A percentile compares a stretch with the other conserved stretches of the same genome.
Conservation (phyloP, 2,888 invertebrate genomes). For the Drosophila sordidula region DNA sequence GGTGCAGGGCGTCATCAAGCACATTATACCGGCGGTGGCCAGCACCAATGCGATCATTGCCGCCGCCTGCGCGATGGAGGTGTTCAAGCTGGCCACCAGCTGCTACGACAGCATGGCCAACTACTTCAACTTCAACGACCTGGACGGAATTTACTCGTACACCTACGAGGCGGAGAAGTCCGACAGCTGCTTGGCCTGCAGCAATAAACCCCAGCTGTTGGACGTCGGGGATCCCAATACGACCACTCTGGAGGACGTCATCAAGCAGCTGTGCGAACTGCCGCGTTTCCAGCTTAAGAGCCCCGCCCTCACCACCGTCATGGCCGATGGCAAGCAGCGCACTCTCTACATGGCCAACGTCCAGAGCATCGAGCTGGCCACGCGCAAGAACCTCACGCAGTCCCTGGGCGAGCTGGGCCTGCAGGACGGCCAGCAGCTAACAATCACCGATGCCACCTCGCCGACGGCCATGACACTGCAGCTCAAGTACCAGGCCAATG, state of each 20-base stretch:
- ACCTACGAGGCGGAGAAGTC: conserved; percentile 97
- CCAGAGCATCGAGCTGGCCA: conserved; percentile 95
- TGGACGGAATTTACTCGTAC: conserved; percentile 97
- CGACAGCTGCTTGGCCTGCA: conserved; percentile 94
- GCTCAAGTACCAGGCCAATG: conserved; percentile 89
- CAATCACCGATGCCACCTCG: conserved; percentile 96
- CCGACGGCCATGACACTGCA: conserved; percentile 92
- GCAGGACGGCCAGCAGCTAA: conserved; percentile 92
- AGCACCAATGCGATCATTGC: conserved; percentile 99
- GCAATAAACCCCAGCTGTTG: conserved; percentile 89
- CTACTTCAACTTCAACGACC: conserved; percentile 98
- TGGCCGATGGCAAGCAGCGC: conserved; percentile 92
- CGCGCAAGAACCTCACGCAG: conserved; percentile 94
- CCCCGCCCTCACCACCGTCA: conserved; percentile 93
- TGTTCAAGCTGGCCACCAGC: conserved; percentile 97
- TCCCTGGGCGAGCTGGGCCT: conserved; percentile 94
- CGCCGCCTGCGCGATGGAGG: conserved; percentile 97
- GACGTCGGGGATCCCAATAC: conserved; percentile 88
- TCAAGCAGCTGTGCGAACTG: conserved; percentile 92
- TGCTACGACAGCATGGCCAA: conserved; percentile 96
- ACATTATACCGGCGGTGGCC: conserved; percentile 99
- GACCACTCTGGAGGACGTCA: conserved; percentile 92
- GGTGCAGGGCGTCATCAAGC: conserved; percentile 97
- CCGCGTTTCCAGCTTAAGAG: conserved; percentile 94
- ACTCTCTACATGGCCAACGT: conserved; percentile 97